Percentiles rank a stretch among this genome's conserved stretches.
phyloP scores from a whole-genome alignment of 2,797 vertebrate species.

The Rhinogobio ventralis region DNA sequence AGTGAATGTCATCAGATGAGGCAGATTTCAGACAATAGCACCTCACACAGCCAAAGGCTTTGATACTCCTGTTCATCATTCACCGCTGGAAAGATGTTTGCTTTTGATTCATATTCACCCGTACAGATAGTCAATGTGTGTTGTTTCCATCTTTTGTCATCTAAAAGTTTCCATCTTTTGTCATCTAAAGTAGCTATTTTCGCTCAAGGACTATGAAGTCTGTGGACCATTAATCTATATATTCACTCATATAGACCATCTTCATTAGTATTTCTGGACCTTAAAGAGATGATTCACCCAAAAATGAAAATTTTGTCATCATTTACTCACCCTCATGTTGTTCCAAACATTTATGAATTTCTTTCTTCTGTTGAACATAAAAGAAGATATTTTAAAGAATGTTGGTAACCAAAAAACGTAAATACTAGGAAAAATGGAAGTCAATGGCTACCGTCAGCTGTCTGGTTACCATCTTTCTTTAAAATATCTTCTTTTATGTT shows the following conservation, averaged over 20 bases:
- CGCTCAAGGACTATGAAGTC: not conserved
- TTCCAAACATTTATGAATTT: too few species aligned
- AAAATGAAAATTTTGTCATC: too few species aligned
- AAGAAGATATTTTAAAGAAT: too few species aligned
- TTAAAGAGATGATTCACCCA: too few species aligned
- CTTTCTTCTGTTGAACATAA: too few species aligned
- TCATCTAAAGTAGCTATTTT: not conserved
- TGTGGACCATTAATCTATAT: not conserved
- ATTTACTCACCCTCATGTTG: too few species aligned
- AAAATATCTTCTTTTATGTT: too few species aligned
- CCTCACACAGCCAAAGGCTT: not conserved
- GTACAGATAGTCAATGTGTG: not conserved
- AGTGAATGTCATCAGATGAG: conserved; percentile 17
- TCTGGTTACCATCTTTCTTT: too few species aligned
- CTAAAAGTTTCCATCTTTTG: conserved; percentile 12
- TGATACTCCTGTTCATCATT: not conserved
- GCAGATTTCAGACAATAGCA: conserved; percentile 9
- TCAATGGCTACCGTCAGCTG: too few species aligned
- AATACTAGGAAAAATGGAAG: too few species aligned
- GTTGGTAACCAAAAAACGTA: too few species aligned
- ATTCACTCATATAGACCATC: not conserved
- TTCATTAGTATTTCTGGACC: not conserved
- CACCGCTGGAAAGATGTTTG: not conserved
- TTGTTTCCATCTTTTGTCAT: conserved; percentile 13
- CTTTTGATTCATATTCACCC: not conserved